phyloP scores from a whole-genome alignment of 2,113 vertebrate species.

The Pao palembangensis region DNA sequence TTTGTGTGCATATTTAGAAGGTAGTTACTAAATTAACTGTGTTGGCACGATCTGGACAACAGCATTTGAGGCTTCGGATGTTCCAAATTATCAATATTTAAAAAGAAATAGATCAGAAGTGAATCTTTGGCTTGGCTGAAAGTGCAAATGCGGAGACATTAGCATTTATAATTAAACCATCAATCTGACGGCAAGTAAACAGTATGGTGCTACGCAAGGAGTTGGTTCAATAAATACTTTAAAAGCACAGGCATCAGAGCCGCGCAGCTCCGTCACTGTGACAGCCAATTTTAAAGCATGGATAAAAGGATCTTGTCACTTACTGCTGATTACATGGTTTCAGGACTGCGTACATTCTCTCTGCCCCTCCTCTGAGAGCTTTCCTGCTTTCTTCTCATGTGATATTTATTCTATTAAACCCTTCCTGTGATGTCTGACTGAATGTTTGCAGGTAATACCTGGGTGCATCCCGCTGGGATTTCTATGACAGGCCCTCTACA shows the following conservation, averaged over 20 bases:
- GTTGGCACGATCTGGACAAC: too few relatives aligned
- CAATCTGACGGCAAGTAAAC: background rate
- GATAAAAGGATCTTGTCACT: conserved; percentile 36
- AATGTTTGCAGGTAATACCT: conserved; percentile 22
- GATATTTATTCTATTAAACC: conserved; percentile 24
- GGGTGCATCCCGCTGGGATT: conserved; percentile 8
- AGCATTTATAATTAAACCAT: background rate
- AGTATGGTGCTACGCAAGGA: too few relatives aligned
- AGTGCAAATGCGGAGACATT: background rate
- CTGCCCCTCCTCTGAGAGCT: conserved; percentile 5
- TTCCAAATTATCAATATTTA: background rate
- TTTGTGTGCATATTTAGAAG: too few relatives aligned
- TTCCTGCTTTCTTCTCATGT: background rate
- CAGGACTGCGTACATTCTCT: conserved; percentile 6
- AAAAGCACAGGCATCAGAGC: conserved; percentile 1
- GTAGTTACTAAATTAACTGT: too few relatives aligned
- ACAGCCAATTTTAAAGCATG: conserved; percentile 14
- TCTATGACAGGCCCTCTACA: background rate
- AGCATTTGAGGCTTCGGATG: too few relatives aligned
- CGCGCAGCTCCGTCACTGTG: conserved; percentile 1
- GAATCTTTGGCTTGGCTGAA: background rate
- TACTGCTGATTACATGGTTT: conserved; percentile 37
- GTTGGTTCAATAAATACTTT: conserved; percentile 12
- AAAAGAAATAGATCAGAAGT: background rate
- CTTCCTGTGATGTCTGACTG: conserved; percentile 11